A percentile compares a stretch with the other conserved stretches of the same genome.
These are phyloP conservation scores for Percina caprodes DNA, from an alignment of 2,113 vertebrate species.

Conservation along the genomic window DNA sequence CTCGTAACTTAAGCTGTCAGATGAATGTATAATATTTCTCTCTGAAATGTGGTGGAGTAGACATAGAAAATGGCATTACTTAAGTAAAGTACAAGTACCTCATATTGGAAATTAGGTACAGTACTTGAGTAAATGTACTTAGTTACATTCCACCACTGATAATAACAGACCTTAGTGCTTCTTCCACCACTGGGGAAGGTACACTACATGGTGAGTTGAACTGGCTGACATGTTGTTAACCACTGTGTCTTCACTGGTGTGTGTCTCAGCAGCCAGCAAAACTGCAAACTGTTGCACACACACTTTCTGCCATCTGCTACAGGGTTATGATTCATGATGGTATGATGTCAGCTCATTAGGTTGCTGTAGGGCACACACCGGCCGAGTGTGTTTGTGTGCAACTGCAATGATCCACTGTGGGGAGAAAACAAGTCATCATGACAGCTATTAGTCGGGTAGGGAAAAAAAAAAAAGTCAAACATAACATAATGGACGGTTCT, in stretches of 20 bases:
- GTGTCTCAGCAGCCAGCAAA: constrained; percentile 11
- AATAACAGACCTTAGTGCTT: not conserved
- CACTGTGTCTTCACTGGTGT: constrained; percentile 20
- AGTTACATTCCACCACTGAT: too few relatives aligned
- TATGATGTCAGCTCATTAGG: constrained; percentile 20
- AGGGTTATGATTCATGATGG: constrained; percentile 36
- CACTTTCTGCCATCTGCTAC: constrained; percentile 55
- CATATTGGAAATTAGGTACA: too few relatives aligned
- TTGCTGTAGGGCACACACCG: not conserved
- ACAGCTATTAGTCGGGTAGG: constrained; percentile 1
- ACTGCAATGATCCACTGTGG: not conserved
- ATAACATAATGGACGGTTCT: not conserved
- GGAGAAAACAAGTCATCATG: not conserved
- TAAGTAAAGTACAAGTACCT: too few relatives aligned
- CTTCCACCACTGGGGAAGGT: not conserved
- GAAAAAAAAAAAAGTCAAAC: not conserved
- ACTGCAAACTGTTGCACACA: constrained; percentile 31
- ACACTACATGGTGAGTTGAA: not conserved
- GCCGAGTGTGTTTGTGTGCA: not conserved
- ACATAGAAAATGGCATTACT: too few relatives aligned
- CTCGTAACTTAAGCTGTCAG: too few relatives aligned
- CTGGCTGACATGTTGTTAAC: constrained; percentile 10
- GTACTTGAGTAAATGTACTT: too few relatives aligned
- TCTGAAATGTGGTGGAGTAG: too few relatives aligned
- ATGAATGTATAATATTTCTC: too few relatives aligned